Evolutionary conservation across 2,797 vertebrate genomes (phyloP), one percentile per base, ranked within the genome.

Genomic region (Enteromius afrohamiltoni): DNA sequence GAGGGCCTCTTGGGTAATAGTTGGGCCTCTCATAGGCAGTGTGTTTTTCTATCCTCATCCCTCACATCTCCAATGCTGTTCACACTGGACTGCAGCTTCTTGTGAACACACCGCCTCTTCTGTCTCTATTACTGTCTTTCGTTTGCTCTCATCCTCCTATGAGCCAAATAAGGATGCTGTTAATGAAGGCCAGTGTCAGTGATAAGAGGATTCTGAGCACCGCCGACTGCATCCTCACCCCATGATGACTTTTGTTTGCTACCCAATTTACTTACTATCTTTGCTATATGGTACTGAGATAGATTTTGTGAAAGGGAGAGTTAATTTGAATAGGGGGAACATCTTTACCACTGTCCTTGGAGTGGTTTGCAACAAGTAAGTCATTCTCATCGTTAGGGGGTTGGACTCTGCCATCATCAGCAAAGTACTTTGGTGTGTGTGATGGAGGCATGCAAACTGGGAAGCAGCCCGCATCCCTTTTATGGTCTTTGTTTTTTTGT

Each of bases 21-120:
- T 8, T 23, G 29, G 42, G 23, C 62, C 45, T 69, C 51, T 85
- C 60, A 34, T 68, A 42, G 75, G 70, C 14, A 62, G 40, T 2
- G 47, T 40, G 51, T 79, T 51, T 77, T 80, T 70, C 83, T 70
- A 53, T 78, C 58, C 58, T 77, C 26, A 82, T 87, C 58, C 84
- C 69, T 69, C 62, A 73, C 80, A 65, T 60, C 31, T 31, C 69
- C 79, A 74, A 11, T 45, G 47, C 62, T 45, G 70, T 78, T 75
- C 65, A 77, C 19, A 23, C 73, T 85, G 65, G 49, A 49, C 42
- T 78, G 84, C 67, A 45, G 73, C 65, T 83, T 64, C 60, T 29
- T 65, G 78, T 17, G 64, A 80, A 83, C 65, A 81, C 60, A 62
- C 37, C 34, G 19, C 73, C 70, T 64, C 83, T 55, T 74, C 81